Conservation (phyloP, 2,797 vertebrate species). For the Eremophila alpestris region DNA sequence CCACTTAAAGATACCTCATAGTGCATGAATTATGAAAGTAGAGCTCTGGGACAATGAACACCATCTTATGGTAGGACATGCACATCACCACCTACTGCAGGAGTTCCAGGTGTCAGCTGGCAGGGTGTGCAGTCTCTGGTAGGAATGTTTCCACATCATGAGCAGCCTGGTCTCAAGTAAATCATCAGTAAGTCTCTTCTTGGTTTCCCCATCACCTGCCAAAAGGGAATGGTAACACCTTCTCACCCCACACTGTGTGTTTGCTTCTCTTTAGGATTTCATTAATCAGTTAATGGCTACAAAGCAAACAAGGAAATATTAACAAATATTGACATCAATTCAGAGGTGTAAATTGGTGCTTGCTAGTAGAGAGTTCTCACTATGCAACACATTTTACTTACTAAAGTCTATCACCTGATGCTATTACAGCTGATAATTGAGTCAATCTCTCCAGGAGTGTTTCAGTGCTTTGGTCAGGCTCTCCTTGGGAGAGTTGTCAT, state of each 20-base stretch:
- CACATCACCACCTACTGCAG: background rate
- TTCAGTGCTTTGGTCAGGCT: background rate
- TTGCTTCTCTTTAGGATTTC: constrained; percentile 22
- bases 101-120: background rate
- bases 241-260: background rate
- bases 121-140: background rate
- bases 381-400: background rate
- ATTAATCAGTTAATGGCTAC: constrained; percentile 56
- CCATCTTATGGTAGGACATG: background rate
- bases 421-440: constrained; percentile 48
- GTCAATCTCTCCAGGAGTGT: background rate
- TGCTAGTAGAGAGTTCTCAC: constrained; percentile 42
- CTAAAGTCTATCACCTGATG: constrained; percentile 8
- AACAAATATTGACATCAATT: constrained; percentile 41
- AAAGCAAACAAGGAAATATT: constrained; percentile 11
- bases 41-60: background rate
- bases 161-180: background rate
- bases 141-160: background rate
- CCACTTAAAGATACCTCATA: background rate
- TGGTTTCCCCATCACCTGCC: background rate
- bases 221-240: constrained; percentile 4
- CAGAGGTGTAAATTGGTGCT: constrained; percentile 55
- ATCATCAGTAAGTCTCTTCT: background rate
- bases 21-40: background rate
- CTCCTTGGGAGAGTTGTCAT: background rate